Evolutionary conservation across 2,113 vertebrate genomes (phyloP), one percentile per base, ranked within the genome.

Genomic region (Silurus asotus): DNA sequence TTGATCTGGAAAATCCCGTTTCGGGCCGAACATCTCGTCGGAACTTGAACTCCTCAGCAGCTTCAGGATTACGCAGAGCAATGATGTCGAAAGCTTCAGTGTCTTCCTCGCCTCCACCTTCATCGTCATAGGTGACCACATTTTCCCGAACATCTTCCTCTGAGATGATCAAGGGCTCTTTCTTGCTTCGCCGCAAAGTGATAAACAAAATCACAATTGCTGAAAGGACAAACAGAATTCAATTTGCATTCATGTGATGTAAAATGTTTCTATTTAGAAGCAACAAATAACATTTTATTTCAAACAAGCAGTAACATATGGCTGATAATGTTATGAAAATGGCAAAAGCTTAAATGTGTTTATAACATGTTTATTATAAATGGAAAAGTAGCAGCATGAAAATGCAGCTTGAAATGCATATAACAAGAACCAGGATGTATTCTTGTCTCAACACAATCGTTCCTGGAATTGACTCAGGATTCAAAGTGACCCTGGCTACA

Each of bases 91-190:
- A 99, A 53, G 98, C 98, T 89, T 99, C 98, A 0, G 98, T 99
- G 92, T 99, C 98, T 88, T 98, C 97, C 91, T 99, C 98, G 1
- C 98, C 98, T 0, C 98, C 98, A 0, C 98, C 98, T 86, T 99
- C 98, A 0, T 99, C 98, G 2, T 99, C 98, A 0, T 99, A 99
- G 6, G 96, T 97, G 72, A 97, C 96, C 69, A 97, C 95, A 0
- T 97, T 97, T 92, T 97, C 96, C 51, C 96, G 90, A 4, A 97
- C 93, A 0, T 97, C 96, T 88, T 97, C 96, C 88, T 97, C 96
- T 0, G 96, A 96, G 89, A 97, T 96, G 78, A 97, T 96, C 88
- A 97, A 88, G 0, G 96, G 95, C 79, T 97, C 96, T 87, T 97
- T 97, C 86, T 97, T 97, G 92, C 96, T 95, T 58, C 93, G 94